These are phyloP conservation scores for Copidosoma aretas DNA, from an alignment of 2,888 invertebrate genomes.

Conservation along the genomic window DNA sequence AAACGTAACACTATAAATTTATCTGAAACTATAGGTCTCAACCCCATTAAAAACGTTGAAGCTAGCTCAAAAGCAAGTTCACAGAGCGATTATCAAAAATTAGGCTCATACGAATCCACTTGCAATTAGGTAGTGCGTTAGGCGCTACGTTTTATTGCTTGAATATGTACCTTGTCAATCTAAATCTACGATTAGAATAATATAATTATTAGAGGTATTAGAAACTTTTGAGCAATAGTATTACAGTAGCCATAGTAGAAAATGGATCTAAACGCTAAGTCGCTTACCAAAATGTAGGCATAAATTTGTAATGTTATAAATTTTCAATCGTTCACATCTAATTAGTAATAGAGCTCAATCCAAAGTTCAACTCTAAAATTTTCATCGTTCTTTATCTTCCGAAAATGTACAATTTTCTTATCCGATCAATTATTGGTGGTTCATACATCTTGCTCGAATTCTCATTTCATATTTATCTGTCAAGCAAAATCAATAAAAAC, in stretches of 20 bases:
- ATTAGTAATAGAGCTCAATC: background rate
- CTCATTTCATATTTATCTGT: constrained; percentile 2
- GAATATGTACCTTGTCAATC: constrained; percentile 23
- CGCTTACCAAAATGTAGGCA: constrained; percentile 25
- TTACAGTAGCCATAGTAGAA: constrained; percentile 25
- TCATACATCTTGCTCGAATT: background rate
- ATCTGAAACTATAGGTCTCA: constrained; percentile 21
- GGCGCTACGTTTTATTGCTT: constrained; percentile 23
- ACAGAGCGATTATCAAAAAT: constrained; percentile 32
- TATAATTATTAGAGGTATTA: constrained; percentile 30
- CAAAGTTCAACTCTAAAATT: background rate
- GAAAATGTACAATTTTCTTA: constrained; percentile 2
- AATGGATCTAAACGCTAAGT: constrained; percentile 24
- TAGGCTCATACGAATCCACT: constrained; percentile 26
- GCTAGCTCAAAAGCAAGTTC: constrained; percentile 31
- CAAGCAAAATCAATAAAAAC: constrained; percentile 23
- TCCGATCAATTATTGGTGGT: constrained; percentile 10
- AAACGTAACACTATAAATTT: constrained; percentile 22
- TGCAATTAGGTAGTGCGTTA: constrained; percentile 18
- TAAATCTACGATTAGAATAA: constrained; percentile 33
- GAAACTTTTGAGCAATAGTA: constrained; percentile 13
- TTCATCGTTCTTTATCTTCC: constrained; percentile 15
- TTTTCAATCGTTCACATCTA: constrained; percentile 13
- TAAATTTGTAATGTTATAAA: constrained; percentile 28
- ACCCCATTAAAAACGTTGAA: constrained; percentile 31